A percentile compares a stretch with the other conserved stretches of the same genome.
phyloP scores from a whole-genome alignment of 2,888 invertebrate species.

The Platypus cylindrus region DNA sequence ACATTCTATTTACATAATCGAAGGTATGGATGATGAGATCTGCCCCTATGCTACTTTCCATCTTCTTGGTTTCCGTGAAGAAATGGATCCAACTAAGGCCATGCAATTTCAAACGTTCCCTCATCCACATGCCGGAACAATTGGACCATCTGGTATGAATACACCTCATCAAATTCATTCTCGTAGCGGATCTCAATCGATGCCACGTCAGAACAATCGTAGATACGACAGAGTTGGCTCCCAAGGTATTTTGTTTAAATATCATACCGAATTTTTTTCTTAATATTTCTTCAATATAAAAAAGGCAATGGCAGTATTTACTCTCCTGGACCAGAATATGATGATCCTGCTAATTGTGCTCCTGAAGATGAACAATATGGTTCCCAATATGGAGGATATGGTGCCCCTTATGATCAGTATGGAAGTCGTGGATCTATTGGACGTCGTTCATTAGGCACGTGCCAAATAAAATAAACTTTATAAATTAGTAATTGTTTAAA shows the following conservation, averaged over 20 bases:
- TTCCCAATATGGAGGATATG: constrained; percentile 66
- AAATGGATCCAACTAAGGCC: constrained; percentile 87
- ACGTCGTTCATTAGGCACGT: constrained; percentile 27
- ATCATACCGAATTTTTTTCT: background rate
- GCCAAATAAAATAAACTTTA: background rate
- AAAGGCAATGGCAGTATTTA: constrained; percentile 67
- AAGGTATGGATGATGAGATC: constrained; percentile 89
- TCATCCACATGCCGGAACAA: constrained; percentile 73
- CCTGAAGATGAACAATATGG: constrained; percentile 87
- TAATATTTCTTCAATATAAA: background rate
- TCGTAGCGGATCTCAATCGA: constrained; percentile 79
- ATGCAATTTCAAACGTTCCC: constrained; percentile 83
- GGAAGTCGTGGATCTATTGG: constrained; percentile 77
- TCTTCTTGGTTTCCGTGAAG: constrained; percentile 85
- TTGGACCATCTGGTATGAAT: constrained; percentile 62
- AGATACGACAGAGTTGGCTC: constrained; percentile 35
- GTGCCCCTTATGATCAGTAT: constrained; percentile 82
- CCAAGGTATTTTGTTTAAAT: constrained; percentile 25
- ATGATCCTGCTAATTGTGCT: constrained; percentile 85
- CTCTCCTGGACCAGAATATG: constrained; percentile 77
- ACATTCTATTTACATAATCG: too few species aligned
- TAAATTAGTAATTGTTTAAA: constrained; percentile 21
- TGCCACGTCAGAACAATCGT: constrained; percentile 46
- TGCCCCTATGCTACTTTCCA: constrained; percentile 97
- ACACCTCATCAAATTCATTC: constrained; percentile 61